Base-by-base conservation (phyloP, 2,113 vertebrate species). In the Channa maculata region DNA sequence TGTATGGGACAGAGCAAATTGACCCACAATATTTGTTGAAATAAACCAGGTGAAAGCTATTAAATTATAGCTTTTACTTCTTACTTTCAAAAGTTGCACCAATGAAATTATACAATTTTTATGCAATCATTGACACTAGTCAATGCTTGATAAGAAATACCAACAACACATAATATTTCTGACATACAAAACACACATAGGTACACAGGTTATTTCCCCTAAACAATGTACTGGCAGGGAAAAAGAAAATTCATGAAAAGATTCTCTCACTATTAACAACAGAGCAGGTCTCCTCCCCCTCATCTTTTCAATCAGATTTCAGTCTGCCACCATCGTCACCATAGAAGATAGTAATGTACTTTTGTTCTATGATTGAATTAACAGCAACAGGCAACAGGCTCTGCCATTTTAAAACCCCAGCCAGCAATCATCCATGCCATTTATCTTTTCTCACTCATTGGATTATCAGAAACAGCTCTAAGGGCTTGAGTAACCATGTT, bases 381-480 rank as follows among this genome's bases (percentile, higher is more conserved):
- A 69, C 59, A 48, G 63, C 75, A 82, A 70, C 69, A 61, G 67
- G 70, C 67, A 53, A 57, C 68, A 60, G 74, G 55, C 66, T 59
- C 33, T 15, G 54, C n/a, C 11, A n/a, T 78, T 74, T 83, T 52
- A 60, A 75, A 82, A 71, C 41, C 54, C 49, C 52, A 57, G 77
- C 64, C 81, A 39, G 68, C 61, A 55, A 78, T 71, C 61, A 54
- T 48, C 49, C 67, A 12, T 64, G 68, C 61, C 85, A 82, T 89
- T 84, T 81, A 82, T 88, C 80, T 80, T 39, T 5, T 3, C 73
- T 50, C 9, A 5, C 59, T 88, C 82, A 87, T 88, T 82, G 62
- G 78, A 90, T 91, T 86, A 91, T 45, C 37, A 53, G 79, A 84
- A 85, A 77, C 77, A 74, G 82, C 78, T 86, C 70, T 72, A 8